Evolutionary conservation across 1,140 invertebrate genomes (phyloP).

Genomic region (Teleogryllus occipitalis): DNA sequence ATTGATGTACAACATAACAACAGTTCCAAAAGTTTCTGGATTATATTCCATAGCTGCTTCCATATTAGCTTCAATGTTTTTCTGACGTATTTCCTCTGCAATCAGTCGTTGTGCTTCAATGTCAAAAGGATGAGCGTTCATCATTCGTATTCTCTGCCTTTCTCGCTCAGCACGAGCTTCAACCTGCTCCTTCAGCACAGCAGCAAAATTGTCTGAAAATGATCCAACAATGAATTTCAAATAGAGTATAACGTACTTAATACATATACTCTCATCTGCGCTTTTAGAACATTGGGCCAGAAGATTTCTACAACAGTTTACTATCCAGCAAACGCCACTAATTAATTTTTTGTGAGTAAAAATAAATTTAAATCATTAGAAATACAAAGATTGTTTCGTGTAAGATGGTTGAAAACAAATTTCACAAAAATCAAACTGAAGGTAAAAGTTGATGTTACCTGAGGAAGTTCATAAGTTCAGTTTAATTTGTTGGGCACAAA

Average conservation of each 20-base stretch:
- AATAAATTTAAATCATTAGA: too few relatives aligned
- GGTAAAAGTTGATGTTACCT: too few relatives aligned
- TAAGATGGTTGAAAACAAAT: too few relatives aligned
- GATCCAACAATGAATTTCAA: conserved; percentile 15
- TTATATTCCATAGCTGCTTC: conserved; percentile 97
- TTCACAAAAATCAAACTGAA: too few relatives aligned
- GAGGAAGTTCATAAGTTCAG: too few relatives aligned
- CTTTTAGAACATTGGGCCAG: too few relatives aligned
- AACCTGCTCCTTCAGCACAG: conserved; percentile 74
- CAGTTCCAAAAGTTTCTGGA: conserved; percentile 95
- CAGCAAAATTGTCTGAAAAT: conserved; percentile 65
- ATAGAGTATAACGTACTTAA: conserved; percentile 10
- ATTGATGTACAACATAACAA: conserved; percentile 95
- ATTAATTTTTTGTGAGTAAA: too few relatives aligned
- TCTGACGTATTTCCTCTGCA: conserved; percentile 88
- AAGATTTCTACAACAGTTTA: neutral
- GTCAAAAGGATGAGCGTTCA: conserved; percentile 92
- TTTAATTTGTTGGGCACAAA: too few relatives aligned
- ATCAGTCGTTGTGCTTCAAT: conserved; percentile 88
- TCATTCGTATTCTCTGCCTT: conserved; percentile 73
- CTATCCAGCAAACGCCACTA: neutral
- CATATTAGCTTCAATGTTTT: conserved; percentile 98
- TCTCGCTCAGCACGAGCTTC: conserved; percentile 67
- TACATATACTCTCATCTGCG: neutral
- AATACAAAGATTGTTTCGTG: too few relatives aligned